Base-by-base conservation (phyloP, 2,888 invertebrate genomes). In the Didymodactylos carnosus region DNA sequence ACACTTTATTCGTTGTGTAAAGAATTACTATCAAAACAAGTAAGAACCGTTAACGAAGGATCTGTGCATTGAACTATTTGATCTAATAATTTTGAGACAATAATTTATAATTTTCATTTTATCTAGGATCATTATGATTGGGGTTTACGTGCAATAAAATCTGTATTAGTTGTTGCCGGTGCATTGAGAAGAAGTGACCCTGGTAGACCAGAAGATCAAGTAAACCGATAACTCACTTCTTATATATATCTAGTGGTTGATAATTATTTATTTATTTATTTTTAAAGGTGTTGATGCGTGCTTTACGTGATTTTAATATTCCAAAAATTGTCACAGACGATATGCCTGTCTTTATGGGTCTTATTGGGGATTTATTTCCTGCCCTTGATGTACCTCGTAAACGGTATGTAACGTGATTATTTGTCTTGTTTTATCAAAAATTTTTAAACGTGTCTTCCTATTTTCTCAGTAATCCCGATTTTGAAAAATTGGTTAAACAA, bases 281-380 rank as follows among this genome's bases (percentile, higher is more conserved):
- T n/a, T n/a, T n/a, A n/a, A n/a, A n/a, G n/a, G n/a, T 85, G 73
- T 84, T 95, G 46, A 95, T 95, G 94, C 87, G 94, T 83, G 94
- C 94, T 10, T 84, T 95, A 73, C 87, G 94, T 77, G 94, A 95
- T 84, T 94, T 95, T 80, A 95, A 95, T 81, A 90, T 94, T 78
- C 94, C 95, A 0, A 94, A 94, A 86, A 89, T 95, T 77, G 90
- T 94, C 25, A 91, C 93, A 0, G 93, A 94, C 79, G 94, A 94
- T 80, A 88, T 92, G 84, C 93, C 94, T 0, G 91, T 95, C 16
- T 94, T 95, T 82, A 92, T 94, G 92, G 95, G 95, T 35, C 87
- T 95, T 35, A 94, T 95, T 77, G 92, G 92, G 25, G 95, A 95
- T 84, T 85, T 95, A 46, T 95, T 95, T 83, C 94, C 95, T 1